A percentile compares a stretch with the other conserved stretches of the same genome.
Evolutionary conservation across 2,797 vertebrate genomes (phyloP).

Genomic region (Amblyraja radiata): DNA sequence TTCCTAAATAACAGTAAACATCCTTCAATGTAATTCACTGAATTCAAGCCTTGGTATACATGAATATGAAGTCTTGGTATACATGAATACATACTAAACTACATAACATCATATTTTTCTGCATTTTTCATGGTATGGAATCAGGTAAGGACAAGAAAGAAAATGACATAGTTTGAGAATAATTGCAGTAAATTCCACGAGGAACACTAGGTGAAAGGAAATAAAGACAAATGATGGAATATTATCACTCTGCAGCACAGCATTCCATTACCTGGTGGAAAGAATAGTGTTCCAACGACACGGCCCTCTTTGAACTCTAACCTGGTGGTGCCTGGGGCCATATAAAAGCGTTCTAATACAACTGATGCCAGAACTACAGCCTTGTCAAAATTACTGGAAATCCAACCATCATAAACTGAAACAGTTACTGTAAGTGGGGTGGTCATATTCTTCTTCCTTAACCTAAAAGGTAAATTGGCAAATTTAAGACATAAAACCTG

Average conservation of each 20-base stretch:
- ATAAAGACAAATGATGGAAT: neutral
- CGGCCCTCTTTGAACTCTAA: neutral
- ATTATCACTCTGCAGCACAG: neutral
- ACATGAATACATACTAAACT: neutral
- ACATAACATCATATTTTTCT: neutral
- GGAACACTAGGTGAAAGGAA: neutral
- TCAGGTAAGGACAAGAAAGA: neutral
- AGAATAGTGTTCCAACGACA: slow-evolving; percentile 36
- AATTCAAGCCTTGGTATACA: neutral
- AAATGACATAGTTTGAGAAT: neutral
- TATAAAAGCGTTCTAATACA: slow-evolving; percentile 38
- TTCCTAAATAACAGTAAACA: too few relatives aligned
- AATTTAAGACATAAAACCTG: neutral
- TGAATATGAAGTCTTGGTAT: too few relatives aligned
- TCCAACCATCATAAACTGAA: slow-evolving; percentile 29
- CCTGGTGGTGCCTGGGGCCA: slow-evolving; percentile 33
- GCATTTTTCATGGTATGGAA: neutral
- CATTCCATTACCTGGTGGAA: slow-evolving; percentile 38
- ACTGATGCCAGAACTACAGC: neutral
- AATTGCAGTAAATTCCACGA: neutral
- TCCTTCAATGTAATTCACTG: too few relatives aligned
- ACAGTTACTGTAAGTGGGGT: slow-evolving; percentile 3
- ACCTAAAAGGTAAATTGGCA: slow-evolving; percentile 23
- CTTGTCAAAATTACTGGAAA: slow-evolving; percentile 15
- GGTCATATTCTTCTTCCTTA: slow-evolving; percentile 32